phyloP scores from a whole-genome alignment of 2,797 vertebrate genomes.

The Galaxias olidus region DNA sequence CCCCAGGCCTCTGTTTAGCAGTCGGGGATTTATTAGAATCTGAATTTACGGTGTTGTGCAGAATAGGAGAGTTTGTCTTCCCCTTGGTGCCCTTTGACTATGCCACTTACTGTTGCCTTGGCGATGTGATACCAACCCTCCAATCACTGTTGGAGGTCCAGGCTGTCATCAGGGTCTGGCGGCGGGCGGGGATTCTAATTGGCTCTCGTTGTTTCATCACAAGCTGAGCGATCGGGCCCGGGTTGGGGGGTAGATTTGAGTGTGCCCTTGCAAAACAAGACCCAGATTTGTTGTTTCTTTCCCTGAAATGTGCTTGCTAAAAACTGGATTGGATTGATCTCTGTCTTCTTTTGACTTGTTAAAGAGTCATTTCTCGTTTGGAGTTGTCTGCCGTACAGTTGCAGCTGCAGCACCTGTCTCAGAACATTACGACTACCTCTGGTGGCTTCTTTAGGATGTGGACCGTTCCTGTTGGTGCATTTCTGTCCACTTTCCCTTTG shows the following conservation, averaged over 20 bases:
- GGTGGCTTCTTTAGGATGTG: too few relatives aligned
- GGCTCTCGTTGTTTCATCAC: slow-evolving; percentile 29
- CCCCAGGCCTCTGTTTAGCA: slow-evolving; percentile 16
- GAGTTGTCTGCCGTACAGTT: background rate
- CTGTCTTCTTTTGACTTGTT: slow-evolving; percentile 1
- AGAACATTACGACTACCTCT: too few relatives aligned
- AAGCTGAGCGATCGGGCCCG: slow-evolving; percentile 17
- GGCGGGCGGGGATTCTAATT: slow-evolving; percentile 27
- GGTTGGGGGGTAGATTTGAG: slow-evolving; percentile 23
- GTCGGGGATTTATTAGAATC: slow-evolving; percentile 24
- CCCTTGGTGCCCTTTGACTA: slow-evolving; percentile 18
- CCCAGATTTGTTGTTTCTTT: slow-evolving; percentile 29
- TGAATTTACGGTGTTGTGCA: slow-evolving; percentile 10
- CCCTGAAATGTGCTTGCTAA: slow-evolving; percentile 23
- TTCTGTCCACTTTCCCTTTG: too few relatives aligned
- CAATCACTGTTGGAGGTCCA: slow-evolving; percentile 14
- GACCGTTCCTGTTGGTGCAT: too few relatives aligned
- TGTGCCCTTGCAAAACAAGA: slow-evolving; percentile 28
- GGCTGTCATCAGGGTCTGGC: slow-evolving; percentile 8
- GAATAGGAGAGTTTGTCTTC: slow-evolving; percentile 10
- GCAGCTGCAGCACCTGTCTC: background rate
- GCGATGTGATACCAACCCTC: slow-evolving; percentile 1
- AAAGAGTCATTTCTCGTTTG: background rate
- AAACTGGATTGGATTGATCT: slow-evolving; percentile 28
- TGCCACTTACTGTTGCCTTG: slow-evolving; percentile 20